Percentiles rank a stretch among this genome's conserved stretches.
phyloP scores from a whole-genome alignment of 1,140 invertebrate species.

The Bilobella aurantiaca region DNA sequence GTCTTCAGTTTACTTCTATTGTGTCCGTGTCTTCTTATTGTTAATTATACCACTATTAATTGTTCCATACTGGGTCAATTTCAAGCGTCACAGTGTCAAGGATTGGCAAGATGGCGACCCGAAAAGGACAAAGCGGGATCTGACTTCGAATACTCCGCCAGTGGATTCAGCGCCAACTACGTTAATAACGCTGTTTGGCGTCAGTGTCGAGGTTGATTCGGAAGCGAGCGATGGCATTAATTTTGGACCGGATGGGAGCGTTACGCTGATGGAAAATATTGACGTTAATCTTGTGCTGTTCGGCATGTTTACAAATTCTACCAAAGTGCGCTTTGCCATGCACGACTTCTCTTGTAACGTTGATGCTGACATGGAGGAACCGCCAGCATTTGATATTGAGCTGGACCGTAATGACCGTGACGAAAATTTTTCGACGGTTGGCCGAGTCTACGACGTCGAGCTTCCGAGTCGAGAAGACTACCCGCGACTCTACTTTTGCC shows the following conservation, averaged over 20 bases:
- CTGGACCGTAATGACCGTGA: background rate
- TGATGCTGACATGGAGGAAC: background rate
- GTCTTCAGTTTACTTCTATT: too few species aligned
- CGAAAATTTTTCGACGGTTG: background rate
- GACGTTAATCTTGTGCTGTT: background rate
- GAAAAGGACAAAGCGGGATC: background rate
- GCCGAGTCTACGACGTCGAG: background rate
- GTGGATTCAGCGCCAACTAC: background rate
- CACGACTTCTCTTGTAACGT: background rate
- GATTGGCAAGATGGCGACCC: slow-evolving; percentile 22
- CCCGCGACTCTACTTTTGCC: background rate
- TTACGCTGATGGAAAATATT: background rate
- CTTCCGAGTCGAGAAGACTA: background rate
- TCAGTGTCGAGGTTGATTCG: background rate
- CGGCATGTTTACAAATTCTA: background rate
- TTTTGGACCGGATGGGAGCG: background rate
- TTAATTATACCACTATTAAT: background rate
- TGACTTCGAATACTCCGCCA: slow-evolving; percentile 3
- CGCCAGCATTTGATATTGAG: background rate
- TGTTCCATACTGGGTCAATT: background rate
- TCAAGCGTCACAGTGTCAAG: slow-evolving; percentile 36
- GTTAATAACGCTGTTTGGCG: background rate
- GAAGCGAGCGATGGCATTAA: background rate
- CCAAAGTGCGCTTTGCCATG: background rate
- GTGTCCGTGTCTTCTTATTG: background rate